Evolutionary conservation across 2,113 vertebrate genomes (phyloP).

Genomic region (Elanus axillaris): DNA sequence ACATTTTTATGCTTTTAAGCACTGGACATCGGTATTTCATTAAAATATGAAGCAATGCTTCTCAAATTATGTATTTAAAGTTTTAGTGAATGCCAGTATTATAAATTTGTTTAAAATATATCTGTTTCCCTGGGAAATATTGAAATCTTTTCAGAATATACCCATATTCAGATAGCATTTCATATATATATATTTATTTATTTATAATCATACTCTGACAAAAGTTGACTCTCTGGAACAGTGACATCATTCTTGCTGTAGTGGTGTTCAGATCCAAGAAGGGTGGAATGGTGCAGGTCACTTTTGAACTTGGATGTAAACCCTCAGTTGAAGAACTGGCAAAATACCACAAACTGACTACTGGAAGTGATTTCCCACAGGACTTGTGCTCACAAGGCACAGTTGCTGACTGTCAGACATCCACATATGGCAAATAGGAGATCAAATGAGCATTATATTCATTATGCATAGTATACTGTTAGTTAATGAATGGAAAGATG

Average conservation of each 20-base stretch:
- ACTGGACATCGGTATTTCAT: not conserved
- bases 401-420: not conserved
- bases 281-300: not conserved
- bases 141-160: not conserved
- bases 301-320: not conserved
- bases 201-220: not conserved
- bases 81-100: not conserved
- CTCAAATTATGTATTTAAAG: not conserved
- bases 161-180: not conserved
- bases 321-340: not conserved
- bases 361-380: not conserved
- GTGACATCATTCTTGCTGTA: not conserved
- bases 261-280: not conserved
- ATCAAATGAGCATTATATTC: not conserved
- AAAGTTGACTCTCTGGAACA: not conserved
- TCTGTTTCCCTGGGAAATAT: not conserved
- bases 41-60: not conserved
- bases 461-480: not conserved
- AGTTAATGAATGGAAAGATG: not conserved
- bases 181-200: not conserved
- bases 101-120: not conserved
- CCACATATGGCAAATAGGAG: not conserved
- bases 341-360: not conserved
- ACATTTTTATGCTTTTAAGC: not conserved
- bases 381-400: not conserved